Evolutionary conservation across 2,888 invertebrate species (phyloP).

Genomic region (Acanthosepion esculentum): DNA sequence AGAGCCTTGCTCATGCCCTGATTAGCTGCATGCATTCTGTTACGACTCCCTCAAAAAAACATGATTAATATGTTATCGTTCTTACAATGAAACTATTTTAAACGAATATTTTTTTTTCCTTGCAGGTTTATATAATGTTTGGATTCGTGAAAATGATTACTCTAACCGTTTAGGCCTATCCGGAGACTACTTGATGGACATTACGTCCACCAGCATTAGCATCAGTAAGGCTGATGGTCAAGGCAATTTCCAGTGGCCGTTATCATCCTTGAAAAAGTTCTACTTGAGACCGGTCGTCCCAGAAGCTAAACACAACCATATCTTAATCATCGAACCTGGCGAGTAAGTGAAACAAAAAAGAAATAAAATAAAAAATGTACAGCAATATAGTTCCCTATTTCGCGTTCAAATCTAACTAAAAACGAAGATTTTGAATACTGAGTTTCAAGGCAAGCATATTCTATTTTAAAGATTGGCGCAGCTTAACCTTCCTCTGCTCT

Average conservation of each 20-base stretch:
- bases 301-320: slow-evolving; percentile 37
- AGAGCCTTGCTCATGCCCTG: too few species aligned
- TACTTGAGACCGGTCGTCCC: neutral
- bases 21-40: too few species aligned
- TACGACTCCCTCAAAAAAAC: too few species aligned
- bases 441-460: too few species aligned
- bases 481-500: too few species aligned
- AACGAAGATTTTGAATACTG: too few species aligned
- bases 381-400: too few species aligned
- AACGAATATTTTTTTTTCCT: neutral
- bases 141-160: slow-evolving; percentile 41
- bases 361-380: neutral
- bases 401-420: too few species aligned
- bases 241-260: neutral
- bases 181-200: slow-evolving; percentile 25
- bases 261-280: slow-evolving; percentile 10
- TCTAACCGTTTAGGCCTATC: neutral
- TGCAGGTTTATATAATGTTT: slow-evolving; percentile 34
- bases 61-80: too few species aligned
- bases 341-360: neutral
- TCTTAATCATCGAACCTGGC: slow-evolving; percentile 25
- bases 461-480: too few species aligned
- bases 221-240: neutral
- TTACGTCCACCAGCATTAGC: neutral
- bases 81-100: neutral